These are phyloP conservation scores for Odocoileus virginianus DNA, from an alignment of 2,113 vertebrate species.

Conservation along the genomic window DNA sequence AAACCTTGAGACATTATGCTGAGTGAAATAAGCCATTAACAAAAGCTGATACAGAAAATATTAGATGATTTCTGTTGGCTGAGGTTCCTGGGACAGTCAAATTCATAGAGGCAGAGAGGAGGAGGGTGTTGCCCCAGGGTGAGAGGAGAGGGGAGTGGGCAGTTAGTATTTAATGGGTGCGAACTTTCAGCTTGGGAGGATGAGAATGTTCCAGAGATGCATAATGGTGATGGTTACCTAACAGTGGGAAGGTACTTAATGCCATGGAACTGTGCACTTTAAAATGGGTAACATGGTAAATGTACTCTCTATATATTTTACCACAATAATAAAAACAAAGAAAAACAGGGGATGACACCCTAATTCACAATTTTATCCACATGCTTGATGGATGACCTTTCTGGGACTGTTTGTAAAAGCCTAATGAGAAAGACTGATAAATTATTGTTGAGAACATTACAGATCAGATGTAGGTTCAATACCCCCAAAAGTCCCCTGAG, in stretches of 20 bases:
- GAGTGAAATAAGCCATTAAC: neutral
- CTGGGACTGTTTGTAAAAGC: neutral
- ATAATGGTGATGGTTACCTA: accelerated
- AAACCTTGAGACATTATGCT: neutral
- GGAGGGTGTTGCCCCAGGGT: accelerated
- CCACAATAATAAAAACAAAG: neutral
- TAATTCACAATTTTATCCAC: neutral
- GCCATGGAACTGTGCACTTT: neutral
- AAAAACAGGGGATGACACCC: neutral
- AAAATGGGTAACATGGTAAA: neutral
- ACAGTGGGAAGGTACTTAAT: neutral
- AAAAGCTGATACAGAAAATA: neutral
- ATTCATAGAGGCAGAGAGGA: neutral
- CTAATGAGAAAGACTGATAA: neutral
- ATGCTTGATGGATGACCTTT: neutral
- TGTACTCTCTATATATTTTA: neutral
- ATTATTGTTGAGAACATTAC: neutral
- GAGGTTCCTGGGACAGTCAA: neutral
- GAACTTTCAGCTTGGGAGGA: neutral
- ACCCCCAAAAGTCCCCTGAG: neutral
- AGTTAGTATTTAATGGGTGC: neutral
- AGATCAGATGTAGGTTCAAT: neutral
- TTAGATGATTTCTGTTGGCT: neutral
- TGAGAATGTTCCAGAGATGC: neutral
- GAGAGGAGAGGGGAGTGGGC: neutral